These are phyloP conservation scores for Sebastes kiyomatsui DNA, from an alignment of 2,797 vertebrate genomes.

Conservation along the genomic window DNA sequence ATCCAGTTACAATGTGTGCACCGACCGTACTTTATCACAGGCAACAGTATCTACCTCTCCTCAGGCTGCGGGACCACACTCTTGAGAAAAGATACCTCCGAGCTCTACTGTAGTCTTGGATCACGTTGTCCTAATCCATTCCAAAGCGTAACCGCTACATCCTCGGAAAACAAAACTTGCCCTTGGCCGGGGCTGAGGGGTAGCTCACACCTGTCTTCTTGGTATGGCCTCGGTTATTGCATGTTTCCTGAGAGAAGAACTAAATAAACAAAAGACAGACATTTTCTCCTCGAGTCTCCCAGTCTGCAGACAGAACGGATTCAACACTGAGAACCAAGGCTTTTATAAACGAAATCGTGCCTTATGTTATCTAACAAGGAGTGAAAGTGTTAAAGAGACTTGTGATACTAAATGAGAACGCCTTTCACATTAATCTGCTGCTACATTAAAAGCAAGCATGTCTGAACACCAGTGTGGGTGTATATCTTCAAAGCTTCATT, in stretches of 20 bases:
- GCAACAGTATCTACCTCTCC: conserved; percentile 72
- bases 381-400: background rate
- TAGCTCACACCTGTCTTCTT: conserved; percentile 65
- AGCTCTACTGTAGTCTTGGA: conserved; percentile 63
- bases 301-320: conserved; percentile 6
- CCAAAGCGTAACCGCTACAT: conserved; percentile 67
- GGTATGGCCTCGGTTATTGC: conserved; percentile 35
- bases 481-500: background rate
- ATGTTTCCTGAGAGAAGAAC: conserved; percentile 34
- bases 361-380: background rate
- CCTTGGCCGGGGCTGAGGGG: conserved; percentile 69
- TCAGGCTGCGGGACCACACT: conserved; percentile 72
- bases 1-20: conserved; percentile 73
- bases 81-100: conserved; percentile 69
- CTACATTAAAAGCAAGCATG: background rate
- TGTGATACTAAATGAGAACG: background rate
- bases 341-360: background rate
- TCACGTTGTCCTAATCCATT: conserved; percentile 75
- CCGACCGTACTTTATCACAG: conserved; percentile 64
- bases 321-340: background rate
- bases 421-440: background rate
- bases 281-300: conserved; percentile 1
- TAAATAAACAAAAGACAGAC: conserved; percentile 33
- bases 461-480: background rate
- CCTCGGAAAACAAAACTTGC: conserved; percentile 71